Evolutionary conservation across 2,888 invertebrate species (phyloP).

Genomic region (Capitulum mitella): DNA sequence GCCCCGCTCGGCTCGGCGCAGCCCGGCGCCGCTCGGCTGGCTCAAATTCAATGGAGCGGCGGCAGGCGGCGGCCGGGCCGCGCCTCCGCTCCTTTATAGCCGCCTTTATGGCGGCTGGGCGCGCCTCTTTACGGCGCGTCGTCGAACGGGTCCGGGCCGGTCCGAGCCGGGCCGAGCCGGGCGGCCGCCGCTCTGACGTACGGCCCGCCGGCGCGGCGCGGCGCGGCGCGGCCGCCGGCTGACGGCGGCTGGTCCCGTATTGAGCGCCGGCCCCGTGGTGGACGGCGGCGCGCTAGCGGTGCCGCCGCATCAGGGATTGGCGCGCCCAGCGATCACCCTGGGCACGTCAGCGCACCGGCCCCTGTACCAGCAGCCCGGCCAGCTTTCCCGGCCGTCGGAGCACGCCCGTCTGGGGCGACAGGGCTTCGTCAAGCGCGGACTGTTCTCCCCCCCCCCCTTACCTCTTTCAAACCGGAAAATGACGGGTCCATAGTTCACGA

Average conservation of each 20-base stretch:
- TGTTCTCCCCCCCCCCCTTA: too few relatives aligned
- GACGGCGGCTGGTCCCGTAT: neutral
- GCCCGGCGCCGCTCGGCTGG: neutral
- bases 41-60: neutral
- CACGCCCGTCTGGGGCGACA: too few relatives aligned
- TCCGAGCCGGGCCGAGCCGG: too few relatives aligned
- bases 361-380: too few relatives aligned
- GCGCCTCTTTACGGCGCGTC: neutral
- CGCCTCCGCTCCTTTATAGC: constrained; percentile 9
- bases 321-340: too few relatives aligned
- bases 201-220: neutral
- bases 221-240: neutral
- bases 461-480: too few relatives aligned
- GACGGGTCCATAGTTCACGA: too few relatives aligned
- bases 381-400: too few relatives aligned
- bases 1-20: neutral
- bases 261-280: neutral
- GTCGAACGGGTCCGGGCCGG: too few relatives aligned
- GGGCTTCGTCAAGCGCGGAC: too few relatives aligned
- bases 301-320: neutral
- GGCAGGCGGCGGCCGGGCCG: neutral
- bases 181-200: neutral
- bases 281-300: neutral
- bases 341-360: too few relatives aligned
- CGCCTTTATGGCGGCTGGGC: neutral